Conservation (phyloP, 2,888 invertebrate genomes). For the Brenthis ino region DNA sequence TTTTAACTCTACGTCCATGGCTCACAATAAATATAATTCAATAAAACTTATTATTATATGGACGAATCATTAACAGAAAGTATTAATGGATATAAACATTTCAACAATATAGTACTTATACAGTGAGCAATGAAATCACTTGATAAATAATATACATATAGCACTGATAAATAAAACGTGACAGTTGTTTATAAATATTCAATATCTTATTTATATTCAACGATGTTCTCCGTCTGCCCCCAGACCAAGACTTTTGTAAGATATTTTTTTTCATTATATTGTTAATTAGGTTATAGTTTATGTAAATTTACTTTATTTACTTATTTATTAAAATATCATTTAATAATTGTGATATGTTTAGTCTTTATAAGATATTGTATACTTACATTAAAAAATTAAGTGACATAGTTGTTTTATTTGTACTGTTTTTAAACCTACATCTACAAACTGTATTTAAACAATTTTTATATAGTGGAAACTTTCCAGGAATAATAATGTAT, state of each 20-base stretch:
- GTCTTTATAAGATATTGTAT: constrained; percentile 44
- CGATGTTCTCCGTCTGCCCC: not conserved
- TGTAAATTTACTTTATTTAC: constrained; percentile 31
- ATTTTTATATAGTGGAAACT: too few relatives aligned
- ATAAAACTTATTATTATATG: too few relatives aligned
- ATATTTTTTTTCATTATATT: constrained; percentile 21
- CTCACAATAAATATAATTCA: too few relatives aligned
- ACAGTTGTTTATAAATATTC: constrained; percentile 15
- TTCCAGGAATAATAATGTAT: too few relatives aligned
- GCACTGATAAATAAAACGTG: constrained; percentile 14
- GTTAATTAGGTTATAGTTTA: constrained; percentile 17
- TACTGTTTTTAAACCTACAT: not conserved
- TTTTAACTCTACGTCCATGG: too few relatives aligned
- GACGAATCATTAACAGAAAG: too few relatives aligned
- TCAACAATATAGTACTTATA: not conserved
- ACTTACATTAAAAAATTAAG: constrained; percentile 23
- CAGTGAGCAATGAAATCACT: constrained; percentile 11
- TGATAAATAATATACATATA: not conserved
- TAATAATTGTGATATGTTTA: constrained; percentile 57
- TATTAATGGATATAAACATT: too few relatives aligned
- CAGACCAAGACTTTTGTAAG: constrained; percentile 22
- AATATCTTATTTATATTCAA: constrained; percentile 10
- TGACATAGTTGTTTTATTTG: constrained; percentile 14
- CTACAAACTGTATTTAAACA: too few relatives aligned
- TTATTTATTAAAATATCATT: constrained; percentile 46